Percentiles rank a stretch among this genome's conserved stretches.
These are phyloP conservation scores for Isaurus tuberculatus DNA, from an alignment of 92 coral and sea anemone species.

Conservation along the genomic window DNA sequence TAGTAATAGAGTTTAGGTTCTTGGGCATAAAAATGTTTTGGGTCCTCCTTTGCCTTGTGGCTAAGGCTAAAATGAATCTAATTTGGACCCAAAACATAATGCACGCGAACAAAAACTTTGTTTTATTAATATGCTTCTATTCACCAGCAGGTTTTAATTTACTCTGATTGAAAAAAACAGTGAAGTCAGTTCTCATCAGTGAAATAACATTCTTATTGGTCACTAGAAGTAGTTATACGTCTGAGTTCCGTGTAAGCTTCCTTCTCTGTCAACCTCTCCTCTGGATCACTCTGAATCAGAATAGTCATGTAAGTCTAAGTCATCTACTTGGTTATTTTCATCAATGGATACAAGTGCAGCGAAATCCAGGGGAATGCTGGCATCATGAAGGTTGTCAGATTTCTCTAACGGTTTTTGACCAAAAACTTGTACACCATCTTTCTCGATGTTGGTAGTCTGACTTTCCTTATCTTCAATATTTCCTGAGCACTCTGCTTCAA, in stretches of 20 bases:
- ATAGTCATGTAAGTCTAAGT: neutral
- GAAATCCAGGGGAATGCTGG: constrained; percentile 7
- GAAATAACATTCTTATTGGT: neutral
- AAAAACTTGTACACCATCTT: neutral
- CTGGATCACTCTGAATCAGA: neutral
- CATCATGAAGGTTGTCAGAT: constrained; percentile 1
- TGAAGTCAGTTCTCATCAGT: constrained; percentile 6
- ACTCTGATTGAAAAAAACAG: neutral
- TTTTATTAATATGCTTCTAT: constrained; percentile 1
- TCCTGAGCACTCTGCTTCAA: neutral
- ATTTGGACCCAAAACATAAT: neutral
- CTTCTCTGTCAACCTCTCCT: constrained; percentile 3
- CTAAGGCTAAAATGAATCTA: neutral
- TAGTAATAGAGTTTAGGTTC: neutral
- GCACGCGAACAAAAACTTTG: too few relatives aligned
- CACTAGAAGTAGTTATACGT: too few relatives aligned
- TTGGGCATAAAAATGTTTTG: neutral
- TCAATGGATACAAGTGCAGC: constrained; percentile 5
- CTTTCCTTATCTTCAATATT: neutral
- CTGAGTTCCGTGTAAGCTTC: neutral
- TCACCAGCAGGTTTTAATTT: constrained; percentile 14
- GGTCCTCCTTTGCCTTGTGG: too few relatives aligned
- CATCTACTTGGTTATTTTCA: constrained; percentile 3
- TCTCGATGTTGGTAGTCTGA: neutral
- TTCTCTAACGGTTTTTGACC: constrained; percentile 2